Conservation (phyloP, 2,113 vertebrate genomes). For the Micromys minutus region DNA sequence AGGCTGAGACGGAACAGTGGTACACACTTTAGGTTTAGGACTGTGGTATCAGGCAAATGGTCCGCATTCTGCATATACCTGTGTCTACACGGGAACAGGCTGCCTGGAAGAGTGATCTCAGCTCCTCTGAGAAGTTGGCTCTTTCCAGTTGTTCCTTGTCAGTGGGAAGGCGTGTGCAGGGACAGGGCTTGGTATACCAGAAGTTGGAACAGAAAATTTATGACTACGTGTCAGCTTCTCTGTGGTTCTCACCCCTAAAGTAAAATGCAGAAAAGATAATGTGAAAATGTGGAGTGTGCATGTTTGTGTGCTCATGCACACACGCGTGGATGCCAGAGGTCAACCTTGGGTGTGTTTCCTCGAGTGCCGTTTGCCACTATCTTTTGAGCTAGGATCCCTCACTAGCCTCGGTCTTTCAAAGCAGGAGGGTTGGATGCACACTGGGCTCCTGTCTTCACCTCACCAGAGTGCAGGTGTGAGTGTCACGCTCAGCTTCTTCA, state of each 20-base stretch:
- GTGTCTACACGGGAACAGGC: too few species aligned
- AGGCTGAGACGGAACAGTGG: neutral
- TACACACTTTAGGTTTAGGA: neutral
- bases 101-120: neutral
- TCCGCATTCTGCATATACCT: neutral
- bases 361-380: too few species aligned
- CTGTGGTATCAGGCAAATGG: too few species aligned
- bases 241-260: neutral
- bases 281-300: neutral
- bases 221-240: fast-evolving
- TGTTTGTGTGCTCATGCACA: neutral
- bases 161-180: neutral
- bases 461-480: neutral
- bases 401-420: neutral
- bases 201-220: neutral
- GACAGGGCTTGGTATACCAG: neutral
- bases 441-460: neutral
- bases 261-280: neutral
- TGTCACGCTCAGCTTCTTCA: neutral
- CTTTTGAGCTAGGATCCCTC: too few species aligned
- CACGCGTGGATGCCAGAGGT: neutral
- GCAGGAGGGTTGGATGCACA: neutral
- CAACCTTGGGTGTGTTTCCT: neutral
- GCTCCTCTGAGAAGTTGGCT: neutral
- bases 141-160: neutral